A percentile compares a stretch with the other conserved stretches of the same genome.
phyloP scores from a whole-genome alignment of 2,888 invertebrate species.

The Microplitis deprimator region DNA sequence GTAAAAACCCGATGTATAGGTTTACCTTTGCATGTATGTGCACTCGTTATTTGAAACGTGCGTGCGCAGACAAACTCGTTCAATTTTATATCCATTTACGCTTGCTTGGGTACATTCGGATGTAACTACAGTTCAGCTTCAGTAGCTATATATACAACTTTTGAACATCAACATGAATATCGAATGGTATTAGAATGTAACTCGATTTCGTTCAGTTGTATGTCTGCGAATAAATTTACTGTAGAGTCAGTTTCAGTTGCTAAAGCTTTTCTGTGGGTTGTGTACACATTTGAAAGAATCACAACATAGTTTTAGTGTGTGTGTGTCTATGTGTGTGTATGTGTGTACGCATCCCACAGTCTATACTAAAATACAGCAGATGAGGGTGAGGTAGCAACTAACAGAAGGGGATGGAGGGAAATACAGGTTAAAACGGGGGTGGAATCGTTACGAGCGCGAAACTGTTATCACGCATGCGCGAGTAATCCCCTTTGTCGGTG shows the following conservation, averaged over 20 bases:
- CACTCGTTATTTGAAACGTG: not conserved
- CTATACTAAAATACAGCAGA: slow-evolving; percentile 38
- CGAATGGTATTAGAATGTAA: slow-evolving; percentile 22
- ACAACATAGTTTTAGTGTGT: slow-evolving; percentile 1
- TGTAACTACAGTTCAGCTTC: slow-evolving; percentile 22
- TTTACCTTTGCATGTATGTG: not conserved
- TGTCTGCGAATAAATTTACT: slow-evolving; percentile 43
- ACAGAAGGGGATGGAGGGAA: slow-evolving; percentile 33
- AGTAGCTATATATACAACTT: slow-evolving; percentile 15
- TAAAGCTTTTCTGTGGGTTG: slow-evolving; percentile 28
- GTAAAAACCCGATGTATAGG: not conserved
- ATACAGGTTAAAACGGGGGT: slow-evolving; percentile 49
- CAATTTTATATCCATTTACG: slow-evolving; percentile 15
- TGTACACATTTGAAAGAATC: slow-evolving; percentile 16
- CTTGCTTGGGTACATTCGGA: slow-evolving; percentile 20
- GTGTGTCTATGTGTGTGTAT: slow-evolving; percentile 18
- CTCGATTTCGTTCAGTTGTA: slow-evolving; percentile 31
- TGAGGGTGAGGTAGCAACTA: slow-evolving; percentile 40
- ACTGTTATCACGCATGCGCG: slow-evolving; percentile 63
- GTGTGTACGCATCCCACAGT: slow-evolving; percentile 24
- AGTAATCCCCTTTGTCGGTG: slow-evolving; percentile 64
- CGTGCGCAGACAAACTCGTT: slow-evolving; percentile 11
- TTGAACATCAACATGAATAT: slow-evolving; percentile 23
- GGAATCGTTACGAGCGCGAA: slow-evolving; percentile 64
- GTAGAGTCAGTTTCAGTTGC: slow-evolving; percentile 41